phyloP scores from a whole-genome alignment of 2,888 invertebrate species.

The Catocala sponsa region DNA sequence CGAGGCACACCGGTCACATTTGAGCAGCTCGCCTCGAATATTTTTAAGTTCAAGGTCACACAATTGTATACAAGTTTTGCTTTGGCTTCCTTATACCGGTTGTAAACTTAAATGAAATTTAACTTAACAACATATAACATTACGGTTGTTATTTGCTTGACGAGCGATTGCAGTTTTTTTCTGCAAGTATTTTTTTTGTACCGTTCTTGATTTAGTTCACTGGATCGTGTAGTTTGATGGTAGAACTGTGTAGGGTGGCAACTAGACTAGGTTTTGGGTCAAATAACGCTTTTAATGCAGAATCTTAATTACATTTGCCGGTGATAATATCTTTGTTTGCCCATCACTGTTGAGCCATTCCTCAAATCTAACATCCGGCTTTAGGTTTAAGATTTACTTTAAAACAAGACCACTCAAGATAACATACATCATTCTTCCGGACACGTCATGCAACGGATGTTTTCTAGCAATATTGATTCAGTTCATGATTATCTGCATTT shows the following conservation, averaged over 20 bases:
- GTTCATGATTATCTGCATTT: conserved; percentile 41
- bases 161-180: conserved; percentile 44
- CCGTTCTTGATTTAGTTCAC: conserved; percentile 55
- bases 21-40: conserved; percentile 68
- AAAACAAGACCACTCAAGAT: conserved; percentile 44
- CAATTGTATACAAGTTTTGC: conserved; percentile 71
- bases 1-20: conserved; percentile 57
- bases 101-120: conserved; percentile 35
- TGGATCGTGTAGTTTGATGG: conserved; percentile 56
- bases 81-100: conserved; percentile 75
- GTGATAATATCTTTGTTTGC: background rate
- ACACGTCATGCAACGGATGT: conserved; percentile 44
- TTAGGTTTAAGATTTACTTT: conserved; percentile 36
- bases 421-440: conserved; percentile 41
- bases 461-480: conserved; percentile 44
- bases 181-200: conserved; percentile 46
- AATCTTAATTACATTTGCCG: background rate
- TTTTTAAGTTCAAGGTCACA: conserved; percentile 79
- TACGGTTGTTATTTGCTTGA: conserved; percentile 38
- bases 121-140: conserved; percentile 24
- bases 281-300: conserved; percentile 28
- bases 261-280: conserved; percentile 42
- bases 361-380: conserved; percentile 42
- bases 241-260: conserved; percentile 48
- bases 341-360: conserved; percentile 20